Conservation (phyloP, 2,113 vertebrate species). For the Sorex araneus region DNA sequence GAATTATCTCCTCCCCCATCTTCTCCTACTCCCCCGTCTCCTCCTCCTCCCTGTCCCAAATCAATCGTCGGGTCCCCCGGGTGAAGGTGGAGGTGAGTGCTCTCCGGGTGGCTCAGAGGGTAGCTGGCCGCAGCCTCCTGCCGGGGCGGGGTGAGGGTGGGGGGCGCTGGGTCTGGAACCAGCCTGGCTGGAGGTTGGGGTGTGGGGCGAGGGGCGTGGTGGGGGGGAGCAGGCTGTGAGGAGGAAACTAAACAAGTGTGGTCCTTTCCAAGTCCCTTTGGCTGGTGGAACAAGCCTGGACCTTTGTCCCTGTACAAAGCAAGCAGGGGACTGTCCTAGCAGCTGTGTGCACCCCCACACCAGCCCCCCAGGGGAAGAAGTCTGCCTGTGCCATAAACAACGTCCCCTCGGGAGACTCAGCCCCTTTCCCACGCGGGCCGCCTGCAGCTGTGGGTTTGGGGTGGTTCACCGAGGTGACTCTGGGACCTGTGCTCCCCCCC, state of each 20-base stretch:
- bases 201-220: neutral
- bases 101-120: neutral
- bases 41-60: too few relatives aligned
- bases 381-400: conserved; percentile 25
- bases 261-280: conserved; percentile 43
- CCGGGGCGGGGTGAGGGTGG: neutral
- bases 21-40: accelerated
- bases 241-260: neutral
- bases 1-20: neutral
- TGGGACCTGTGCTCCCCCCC: neutral
- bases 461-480: conserved; percentile 12
- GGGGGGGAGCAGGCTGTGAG: neutral
- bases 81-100: neutral
- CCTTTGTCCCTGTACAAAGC: neutral
- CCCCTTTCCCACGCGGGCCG: conserved; percentile 57
- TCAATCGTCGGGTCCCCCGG: neutral
- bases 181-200: too few relatives aligned
- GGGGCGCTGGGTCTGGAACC: conserved; percentile 1
- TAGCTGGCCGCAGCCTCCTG: neutral
- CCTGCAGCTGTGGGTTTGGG: neutral
- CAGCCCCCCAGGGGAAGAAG: neutral
- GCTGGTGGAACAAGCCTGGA: neutral
- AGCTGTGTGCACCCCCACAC: too few relatives aligned
- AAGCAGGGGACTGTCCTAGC: conserved; percentile 22
- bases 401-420: neutral